Base-by-base conservation (phyloP, 2,888 invertebrate species). In the Callimorpha dominula region DNA sequence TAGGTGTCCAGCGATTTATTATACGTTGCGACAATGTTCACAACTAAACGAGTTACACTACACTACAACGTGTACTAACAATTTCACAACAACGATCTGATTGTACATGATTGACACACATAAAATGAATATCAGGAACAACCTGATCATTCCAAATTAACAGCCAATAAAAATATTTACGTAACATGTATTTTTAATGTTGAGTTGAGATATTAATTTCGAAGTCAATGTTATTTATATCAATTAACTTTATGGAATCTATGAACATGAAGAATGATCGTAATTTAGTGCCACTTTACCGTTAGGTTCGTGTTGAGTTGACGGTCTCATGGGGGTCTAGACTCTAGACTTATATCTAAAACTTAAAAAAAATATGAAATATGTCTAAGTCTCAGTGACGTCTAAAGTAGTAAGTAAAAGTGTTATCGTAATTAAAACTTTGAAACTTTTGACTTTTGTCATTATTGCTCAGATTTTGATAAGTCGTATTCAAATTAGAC, bases 71-170 rank as follows among this genome's bases (percentile, higher is more conserved):
- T 60, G 31, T 31, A 31, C 60, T 31, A 12, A 31, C 14, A 60
- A 20, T 60, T 60, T 60, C 60, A 60, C 14, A 60, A 60, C 12
- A 14, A 31, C 14, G 60, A 31, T 60, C 31, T 14, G 57, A 31
- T 60, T 60, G 20, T 60, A 60, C 60, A 60, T 60, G 60, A 60
- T 60, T 60, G 60, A 60, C 60, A 31, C 31, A 60, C 60, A 60
- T 31, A 60, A 57, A 57, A 43, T 43, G 20, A 57, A 42, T 52
- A 66, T 66, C 15, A 52, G 42, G 50, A 52, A 42, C 15, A 17
- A 67, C 52, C 66, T n/a, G 52, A 42, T 67, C 31, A n/a, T n/a
- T 17, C 52, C 42, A 42, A 42, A 67, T 67, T 42, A 65, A 50
- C 15, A n/a, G 42, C 14, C 67, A n/a, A 54, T 42, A 67, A 54